Evolutionary conservation across 2,797 vertebrate species (phyloP).

Genomic region (Synaphobranchus kaupii): DNA sequence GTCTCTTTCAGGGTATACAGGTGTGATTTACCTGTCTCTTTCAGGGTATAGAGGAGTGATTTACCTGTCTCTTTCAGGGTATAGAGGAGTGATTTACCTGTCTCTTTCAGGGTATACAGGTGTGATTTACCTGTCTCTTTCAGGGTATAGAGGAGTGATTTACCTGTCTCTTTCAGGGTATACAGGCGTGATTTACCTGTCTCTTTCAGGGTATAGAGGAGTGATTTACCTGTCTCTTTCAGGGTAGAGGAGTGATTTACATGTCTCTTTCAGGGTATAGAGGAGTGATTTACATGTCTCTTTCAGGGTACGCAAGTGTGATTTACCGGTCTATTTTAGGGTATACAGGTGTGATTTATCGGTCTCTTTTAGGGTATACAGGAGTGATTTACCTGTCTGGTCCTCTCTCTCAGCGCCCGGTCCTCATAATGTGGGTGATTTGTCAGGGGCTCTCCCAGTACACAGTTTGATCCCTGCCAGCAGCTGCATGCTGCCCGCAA

Average conservation of each 20-base stretch:
- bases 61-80: constrained; percentile 80
- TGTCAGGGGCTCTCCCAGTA: constrained; percentile 89
- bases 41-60: constrained; percentile 15
- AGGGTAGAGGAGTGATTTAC: neutral
- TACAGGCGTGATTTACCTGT: neutral
- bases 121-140: neutral
- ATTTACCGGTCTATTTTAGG: no score
- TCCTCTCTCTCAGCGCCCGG: constrained; percentile 87
- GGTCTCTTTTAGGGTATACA: neutral
- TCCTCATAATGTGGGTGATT: constrained; percentile 99
- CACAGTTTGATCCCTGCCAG: constrained; percentile 97
- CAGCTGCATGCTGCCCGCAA: constrained; percentile 98
- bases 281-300: neutral
- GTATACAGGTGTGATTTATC: neutral
- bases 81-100: no score
- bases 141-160: neutral
- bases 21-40: no score
- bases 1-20: neutral
- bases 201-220: neutral
- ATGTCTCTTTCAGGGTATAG: neutral
- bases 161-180: neutral
- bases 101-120: neutral
- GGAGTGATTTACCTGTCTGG: constrained; percentile 80
- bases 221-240: neutral
- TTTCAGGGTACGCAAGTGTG: neutral